Percentiles rank a stretch among this genome's conserved stretches.
These are phyloP conservation scores for Psilopsiagon aymara DNA, from an alignment of 2,113 vertebrate species.

Conservation along the genomic window DNA sequence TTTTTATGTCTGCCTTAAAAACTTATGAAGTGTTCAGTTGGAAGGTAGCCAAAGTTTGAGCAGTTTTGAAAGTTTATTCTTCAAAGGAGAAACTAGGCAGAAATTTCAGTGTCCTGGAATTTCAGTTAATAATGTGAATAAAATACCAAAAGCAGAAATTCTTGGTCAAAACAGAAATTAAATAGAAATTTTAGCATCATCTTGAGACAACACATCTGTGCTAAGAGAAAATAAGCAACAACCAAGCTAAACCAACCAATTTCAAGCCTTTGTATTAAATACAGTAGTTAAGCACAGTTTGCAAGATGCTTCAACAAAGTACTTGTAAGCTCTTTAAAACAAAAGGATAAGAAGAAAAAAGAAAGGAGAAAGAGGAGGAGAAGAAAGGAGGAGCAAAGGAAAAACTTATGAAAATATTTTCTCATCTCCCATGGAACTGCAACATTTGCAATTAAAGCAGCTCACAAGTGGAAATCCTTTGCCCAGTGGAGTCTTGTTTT, in stretches of 20 bases:
- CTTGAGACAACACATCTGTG: neutral
- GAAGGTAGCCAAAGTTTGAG: neutral
- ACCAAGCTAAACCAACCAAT: neutral
- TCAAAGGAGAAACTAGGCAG: neutral
- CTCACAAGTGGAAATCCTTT: neutral
- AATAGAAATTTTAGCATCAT: neutral
- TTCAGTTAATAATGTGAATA: neutral
- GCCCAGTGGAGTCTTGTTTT: neutral
- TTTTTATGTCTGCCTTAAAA: constrained; percentile 3
- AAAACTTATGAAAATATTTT: neutral
- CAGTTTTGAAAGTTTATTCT: neutral
- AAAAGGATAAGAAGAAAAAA: neutral
- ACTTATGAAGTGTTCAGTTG: neutral
- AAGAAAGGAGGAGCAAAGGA: neutral
- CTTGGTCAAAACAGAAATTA: neutral
- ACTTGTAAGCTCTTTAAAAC: neutral
- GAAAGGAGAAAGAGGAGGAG: neutral
- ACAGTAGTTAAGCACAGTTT: neutral
- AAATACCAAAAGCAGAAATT: neutral
- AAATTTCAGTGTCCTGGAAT: neutral
- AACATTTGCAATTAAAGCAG: neutral
- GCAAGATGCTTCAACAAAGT: neutral
- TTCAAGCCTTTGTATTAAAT: neutral
- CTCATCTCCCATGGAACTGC: neutral
- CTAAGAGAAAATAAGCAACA: neutral